Evolutionary conservation across 2,113 vertebrate species (phyloP), one percentile per base, ranked within the genome.

Genomic region (Ophthalmolycus amberensis): DNA sequence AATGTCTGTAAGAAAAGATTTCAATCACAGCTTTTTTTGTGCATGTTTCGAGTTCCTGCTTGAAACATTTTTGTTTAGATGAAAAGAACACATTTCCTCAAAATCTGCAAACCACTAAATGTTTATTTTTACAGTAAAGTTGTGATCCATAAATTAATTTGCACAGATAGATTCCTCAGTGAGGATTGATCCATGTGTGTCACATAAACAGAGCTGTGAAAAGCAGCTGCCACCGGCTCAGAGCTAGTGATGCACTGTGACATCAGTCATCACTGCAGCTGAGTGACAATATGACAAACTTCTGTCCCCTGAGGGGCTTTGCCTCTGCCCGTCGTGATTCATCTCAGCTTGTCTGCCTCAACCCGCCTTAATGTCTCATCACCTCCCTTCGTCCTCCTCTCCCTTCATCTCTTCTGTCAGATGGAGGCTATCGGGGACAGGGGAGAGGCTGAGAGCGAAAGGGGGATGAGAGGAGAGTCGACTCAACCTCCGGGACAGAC

Each of bases 401-500:
- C 20, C 27, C 46, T 65, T 77, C 59, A 48, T 87, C 71, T 77
- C 64, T 60, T 73, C 46, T 88, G 40, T 10, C 89, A 97, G 97
- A 75, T 94, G 40, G 94, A 96, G 46, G 79, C 86, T 20, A 71
- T 93, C 0, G 22, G 92, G 64, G 85, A 92, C 88, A 90, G 92
- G 52, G 0, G 70, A 48, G 88, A 90, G 75, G 72, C 72, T 7
- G 88, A 86, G 70, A 79, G 90, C 44, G 85, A 93, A 52, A 0
- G 83, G 37, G 91, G 86, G 56, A 68, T 75, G 1, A 74, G 86
- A 20, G 88, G 86, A n/a, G 89, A 82, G 58, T 6, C 25, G 12
- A 69, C 92, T 38, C 70, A 0, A 58, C 86, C 69, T 85, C 90
- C 79, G 2, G 81, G 94, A 6, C 94, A 96, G 42, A 95, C 96